A percentile compares a stretch with the other conserved stretches of the same genome.
Evolutionary conservation across 2,113 vertebrate species (phyloP).

Genomic region (Chroicocephalus ridibundus): DNA sequence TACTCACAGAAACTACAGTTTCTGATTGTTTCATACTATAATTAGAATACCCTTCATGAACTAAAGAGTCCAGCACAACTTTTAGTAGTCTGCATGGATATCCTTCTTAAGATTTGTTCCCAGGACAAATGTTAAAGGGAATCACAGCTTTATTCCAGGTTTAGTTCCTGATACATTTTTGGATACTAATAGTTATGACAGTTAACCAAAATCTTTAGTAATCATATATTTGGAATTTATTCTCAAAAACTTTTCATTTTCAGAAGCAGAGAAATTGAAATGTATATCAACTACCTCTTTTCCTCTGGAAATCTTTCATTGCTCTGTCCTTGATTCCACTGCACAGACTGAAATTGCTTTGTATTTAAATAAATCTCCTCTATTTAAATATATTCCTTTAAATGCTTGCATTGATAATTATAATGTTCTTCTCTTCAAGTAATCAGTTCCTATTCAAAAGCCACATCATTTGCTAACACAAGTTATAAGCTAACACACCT

Average conservation of each 20-base stretch:
- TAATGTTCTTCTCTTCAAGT: not conserved
- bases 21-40: not conserved
- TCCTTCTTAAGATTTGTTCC: not conserved
- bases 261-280: not conserved
- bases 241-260: not conserved
- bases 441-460: not conserved
- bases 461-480: not conserved
- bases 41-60: not conserved
- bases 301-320: not conserved
- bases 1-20: constrained; percentile 16
- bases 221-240: not conserved
- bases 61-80: not conserved
- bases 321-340: not conserved
- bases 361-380: not conserved
- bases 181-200: not conserved
- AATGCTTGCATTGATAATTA: not conserved
- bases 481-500: not conserved
- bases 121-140: not conserved
- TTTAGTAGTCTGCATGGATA: not conserved
- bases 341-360: not conserved
- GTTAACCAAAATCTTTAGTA: not conserved
- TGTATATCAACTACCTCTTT: not conserved
- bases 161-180: not conserved
- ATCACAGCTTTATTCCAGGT: not conserved
- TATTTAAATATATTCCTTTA: not conserved